These are phyloP conservation scores for Aspiorhynchus laticeps DNA, from an alignment of 2,113 vertebrate genomes.

Conservation along the genomic window DNA sequence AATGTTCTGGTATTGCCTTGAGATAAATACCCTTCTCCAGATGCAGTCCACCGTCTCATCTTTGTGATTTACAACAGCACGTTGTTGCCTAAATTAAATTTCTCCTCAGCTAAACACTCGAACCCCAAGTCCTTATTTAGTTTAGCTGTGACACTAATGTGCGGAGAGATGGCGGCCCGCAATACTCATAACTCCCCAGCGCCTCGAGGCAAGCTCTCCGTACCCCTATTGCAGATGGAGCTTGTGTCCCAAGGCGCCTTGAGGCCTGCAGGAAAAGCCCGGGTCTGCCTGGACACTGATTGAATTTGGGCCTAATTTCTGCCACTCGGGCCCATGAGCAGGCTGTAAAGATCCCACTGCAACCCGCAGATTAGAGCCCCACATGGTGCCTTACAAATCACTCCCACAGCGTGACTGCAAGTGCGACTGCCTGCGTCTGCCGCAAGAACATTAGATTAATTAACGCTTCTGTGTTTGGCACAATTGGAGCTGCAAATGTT, in stretches of 20 bases:
- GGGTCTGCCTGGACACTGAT: conserved; percentile 22
- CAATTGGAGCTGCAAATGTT: conserved; percentile 45
- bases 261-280: conserved; percentile 29
- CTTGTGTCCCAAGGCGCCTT: neutral
- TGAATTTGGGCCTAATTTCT: conserved; percentile 48
- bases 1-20: conserved; percentile 32
- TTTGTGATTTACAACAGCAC: conserved; percentile 32
- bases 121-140: conserved; percentile 42
- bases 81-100: conserved; percentile 43
- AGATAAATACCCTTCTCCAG: conserved; percentile 2
- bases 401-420: conserved; percentile 30
- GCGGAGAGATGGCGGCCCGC: conserved; percentile 13
- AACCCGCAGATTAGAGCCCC: conserved; percentile 48
- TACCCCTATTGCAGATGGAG: conserved; percentile 38
- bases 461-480: conserved; percentile 49
- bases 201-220: neutral
- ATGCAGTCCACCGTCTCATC: conserved; percentile 18
- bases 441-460: conserved; percentile 41
- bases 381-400: conserved; percentile 44
- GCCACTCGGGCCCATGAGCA: conserved; percentile 30
- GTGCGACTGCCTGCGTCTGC: conserved; percentile 38
- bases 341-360: conserved; percentile 42
- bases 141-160: conserved; percentile 42
- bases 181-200: conserved; percentile 35
- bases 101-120: conserved; percentile 40